Conservation (phyloP, 1,140 invertebrate species). For the honey bee (Apis mellifera) region Amel_HAv3.1 CM009936.2:5778501-5779000, state of each 20-base stretch:
- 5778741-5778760: not conserved
- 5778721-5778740: not conserved
- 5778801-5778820: no score
- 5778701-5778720: not conserved
- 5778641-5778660: constrained; percentile 66
- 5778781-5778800: no score
- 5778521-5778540: constrained; percentile 62
- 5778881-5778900: no score
- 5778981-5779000: no score
- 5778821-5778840: no score
- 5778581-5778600: constrained; percentile 58
- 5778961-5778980: no score
- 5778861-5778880: no score
- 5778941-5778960: no score
- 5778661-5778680: constrained; percentile 57
- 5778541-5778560: constrained; percentile 70
- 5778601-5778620: constrained; percentile 57
- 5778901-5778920: no score
- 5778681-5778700: constrained; percentile 41
- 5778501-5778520: constrained; percentile 66
- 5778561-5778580: constrained; percentile 71
- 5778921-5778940: no score
- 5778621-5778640: constrained; percentile 77
- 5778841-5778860: no score
- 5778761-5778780: no score